Percentiles rank a stretch among this genome's conserved stretches.
phyloP scores from a whole-genome alignment of 1,140 invertebrate genomes.

The Euura lappo region DNA sequence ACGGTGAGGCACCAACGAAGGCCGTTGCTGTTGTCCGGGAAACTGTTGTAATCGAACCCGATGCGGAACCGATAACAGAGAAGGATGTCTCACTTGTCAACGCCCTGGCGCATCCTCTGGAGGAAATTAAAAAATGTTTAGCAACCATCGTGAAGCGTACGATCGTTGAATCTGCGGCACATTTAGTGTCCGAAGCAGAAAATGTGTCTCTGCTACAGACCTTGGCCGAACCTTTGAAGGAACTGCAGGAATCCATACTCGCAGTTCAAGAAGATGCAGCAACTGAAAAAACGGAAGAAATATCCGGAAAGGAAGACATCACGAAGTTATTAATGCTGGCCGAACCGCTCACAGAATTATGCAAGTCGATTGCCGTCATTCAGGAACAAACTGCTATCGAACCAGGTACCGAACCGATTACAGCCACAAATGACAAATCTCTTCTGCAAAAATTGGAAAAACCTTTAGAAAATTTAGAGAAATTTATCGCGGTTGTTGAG shows the following conservation, averaged over 20 bases:
- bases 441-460: conserved; percentile 25
- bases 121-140: conserved; percentile 15
- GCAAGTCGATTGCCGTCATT: neutral
- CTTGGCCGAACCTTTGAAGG: conserved; percentile 55
- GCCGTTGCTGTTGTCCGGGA: conserved; percentile 36
- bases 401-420: neutral
- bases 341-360: conserved; percentile 50
- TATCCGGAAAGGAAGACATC: conserved; percentile 12
- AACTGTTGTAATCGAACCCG: conserved; percentile 30
- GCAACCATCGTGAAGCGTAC: conserved; percentile 20
- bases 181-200: conserved; percentile 54
- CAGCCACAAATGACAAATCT: neutral
- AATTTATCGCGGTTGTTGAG: conserved; percentile 60
- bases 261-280: conserved; percentile 35
- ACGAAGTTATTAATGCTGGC: conserved; percentile 39
- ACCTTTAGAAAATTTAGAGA: conserved; percentile 62
- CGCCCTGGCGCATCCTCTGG: conserved; percentile 7
- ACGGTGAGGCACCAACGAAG: neutral
- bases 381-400: neutral
- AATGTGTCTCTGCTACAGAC: conserved; percentile 48
- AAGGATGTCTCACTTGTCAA: conserved; percentile 3
- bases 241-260: conserved; percentile 52
- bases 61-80: conserved; percentile 28
- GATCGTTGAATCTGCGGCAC: conserved; percentile 16
- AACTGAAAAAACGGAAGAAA: neutral